Percentiles rank a stretch among this genome's conserved stretches.
Conservation (phyloP, 2,797 vertebrate species). For the Myotis vivesi region DNA sequence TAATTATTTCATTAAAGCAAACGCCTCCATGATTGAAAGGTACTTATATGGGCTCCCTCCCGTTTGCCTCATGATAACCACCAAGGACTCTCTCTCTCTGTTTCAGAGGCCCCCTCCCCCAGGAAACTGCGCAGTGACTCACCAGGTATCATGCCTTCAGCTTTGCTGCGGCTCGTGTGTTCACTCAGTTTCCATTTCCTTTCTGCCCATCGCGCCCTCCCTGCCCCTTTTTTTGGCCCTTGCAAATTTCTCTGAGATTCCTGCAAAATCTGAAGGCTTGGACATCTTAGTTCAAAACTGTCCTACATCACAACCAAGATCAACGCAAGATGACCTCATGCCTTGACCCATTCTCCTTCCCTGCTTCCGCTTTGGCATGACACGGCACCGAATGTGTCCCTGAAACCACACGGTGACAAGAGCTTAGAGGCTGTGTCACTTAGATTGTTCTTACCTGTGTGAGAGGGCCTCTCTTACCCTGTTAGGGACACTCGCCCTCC, state of each 20-base stretch:
- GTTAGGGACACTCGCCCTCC: not conserved
- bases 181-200: conserved; percentile 70
- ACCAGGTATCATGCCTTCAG: conserved; percentile 93
- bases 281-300: conserved; percentile 73
- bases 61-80: conserved; percentile 78
- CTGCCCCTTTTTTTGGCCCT: conserved; percentile 64
- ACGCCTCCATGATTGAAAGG: conserved; percentile 47
- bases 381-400: conserved; percentile 28
- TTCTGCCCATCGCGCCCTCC: not conserved
- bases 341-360: conserved; percentile 51
- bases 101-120: conserved; percentile 99
- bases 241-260: conserved; percentile 75
- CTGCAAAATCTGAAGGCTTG: conserved; percentile 84
- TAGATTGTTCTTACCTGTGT: conserved; percentile 56
- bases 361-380: conserved; percentile 57
- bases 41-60: conserved; percentile 62
- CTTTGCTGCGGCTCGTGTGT: conserved; percentile 83
- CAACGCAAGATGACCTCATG: conserved; percentile 63
- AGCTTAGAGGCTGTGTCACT: conserved; percentile 49
- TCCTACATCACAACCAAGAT: conserved; percentile 70
- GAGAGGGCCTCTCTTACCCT: conserved; percentile 34
- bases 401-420: conserved; percentile 28
- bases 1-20: not conserved
- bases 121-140: conserved; percentile 96
- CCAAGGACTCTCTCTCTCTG: conserved; percentile 91